Base-by-base conservation (phyloP, 1,140 invertebrate genomes). In the Elysia chlorotica region DNA sequence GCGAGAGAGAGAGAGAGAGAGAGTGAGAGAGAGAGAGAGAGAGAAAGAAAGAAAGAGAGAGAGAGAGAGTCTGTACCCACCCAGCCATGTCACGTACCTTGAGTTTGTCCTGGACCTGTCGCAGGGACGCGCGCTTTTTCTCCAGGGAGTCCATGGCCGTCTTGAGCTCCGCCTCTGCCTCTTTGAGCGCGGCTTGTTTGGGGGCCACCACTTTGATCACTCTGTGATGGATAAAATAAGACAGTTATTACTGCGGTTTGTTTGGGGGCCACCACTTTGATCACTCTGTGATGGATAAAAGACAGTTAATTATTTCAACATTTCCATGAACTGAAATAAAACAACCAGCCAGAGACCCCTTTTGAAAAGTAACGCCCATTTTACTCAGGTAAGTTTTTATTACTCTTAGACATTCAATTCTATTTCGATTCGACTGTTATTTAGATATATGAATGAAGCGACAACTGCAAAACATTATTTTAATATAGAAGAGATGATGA, bases 171-270 rank as follows among this genome's bases (percentile, higher is more conserved):
- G 68, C 74, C 73, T 88, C 84, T 21, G 87, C 87, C 62, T 82
- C 81, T n/a, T 76, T 79, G 63, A 88, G 76, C 54, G 87, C 87
- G 0, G 76, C 75, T 76, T 88, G 94, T 10, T 89, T 89, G 33
- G 89, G 89, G 37, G 88, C 88, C 14, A 89, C 88, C 62, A 89
- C 81, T 79, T 89, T 88, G 28, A 85, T 83, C 10, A 90, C 89
- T 67, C 79, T 81, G 68, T 33, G 30, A 33, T 14, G 30, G 21
- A 28, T 57, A 14, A 57, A 57, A 48, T 14, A 48, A 48, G n/a
- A 14, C 41, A 48, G n/a, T 48, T 48, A 14, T 48, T 14, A n/a
- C n/a, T 48, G 41, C 41, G n/a, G 10, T n/a, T n/a, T 88, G 94
- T 10, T 89, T 89, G 33, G 89, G 89, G 37, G 88, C 88, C 14